Evolutionary conservation across 2,113 vertebrate species (phyloP).

Genomic region (Pelecanoides urinatrix): DNA sequence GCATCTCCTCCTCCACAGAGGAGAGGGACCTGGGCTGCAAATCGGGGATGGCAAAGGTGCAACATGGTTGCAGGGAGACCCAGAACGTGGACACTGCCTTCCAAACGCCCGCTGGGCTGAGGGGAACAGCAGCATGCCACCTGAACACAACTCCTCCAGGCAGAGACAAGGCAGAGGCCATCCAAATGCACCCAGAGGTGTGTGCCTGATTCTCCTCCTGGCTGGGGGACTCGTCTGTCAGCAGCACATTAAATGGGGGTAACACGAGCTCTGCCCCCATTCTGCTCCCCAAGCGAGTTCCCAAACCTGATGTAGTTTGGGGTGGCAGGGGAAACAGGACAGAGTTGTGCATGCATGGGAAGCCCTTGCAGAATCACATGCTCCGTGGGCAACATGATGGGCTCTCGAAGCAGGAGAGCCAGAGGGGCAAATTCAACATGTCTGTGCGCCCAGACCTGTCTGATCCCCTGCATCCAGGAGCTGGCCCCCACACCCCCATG

Average conservation of each 20-base stretch:
- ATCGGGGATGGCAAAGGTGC: not conserved
- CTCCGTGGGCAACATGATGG: accelerated
- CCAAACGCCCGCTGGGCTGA: accelerated
- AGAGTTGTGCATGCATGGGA: not conserved
- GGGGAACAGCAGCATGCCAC: not conserved
- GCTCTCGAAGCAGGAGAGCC: not conserved
- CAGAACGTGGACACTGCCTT: accelerated
- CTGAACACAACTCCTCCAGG: not conserved
- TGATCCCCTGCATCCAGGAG: not conserved
- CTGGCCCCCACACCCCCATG: not conserved
- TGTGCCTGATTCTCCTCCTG: not conserved
- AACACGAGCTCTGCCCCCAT: accelerated
- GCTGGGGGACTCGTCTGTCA: not conserved
- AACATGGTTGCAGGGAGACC: accelerated
- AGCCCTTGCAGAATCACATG: not conserved
- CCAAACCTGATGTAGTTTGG: not conserved
- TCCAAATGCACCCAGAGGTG: accelerated
- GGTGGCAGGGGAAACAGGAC: not conserved
- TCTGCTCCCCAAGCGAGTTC: not conserved
- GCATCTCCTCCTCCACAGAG: not conserved
- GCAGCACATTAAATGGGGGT: not conserved
- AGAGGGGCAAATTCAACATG: not conserved
- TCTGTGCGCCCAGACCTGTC: not conserved
- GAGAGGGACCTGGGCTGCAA: not conserved
- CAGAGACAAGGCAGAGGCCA: not conserved